Base-by-base conservation (phyloP, 1,140 invertebrate genomes). In the Drosophila santomea region DNA sequence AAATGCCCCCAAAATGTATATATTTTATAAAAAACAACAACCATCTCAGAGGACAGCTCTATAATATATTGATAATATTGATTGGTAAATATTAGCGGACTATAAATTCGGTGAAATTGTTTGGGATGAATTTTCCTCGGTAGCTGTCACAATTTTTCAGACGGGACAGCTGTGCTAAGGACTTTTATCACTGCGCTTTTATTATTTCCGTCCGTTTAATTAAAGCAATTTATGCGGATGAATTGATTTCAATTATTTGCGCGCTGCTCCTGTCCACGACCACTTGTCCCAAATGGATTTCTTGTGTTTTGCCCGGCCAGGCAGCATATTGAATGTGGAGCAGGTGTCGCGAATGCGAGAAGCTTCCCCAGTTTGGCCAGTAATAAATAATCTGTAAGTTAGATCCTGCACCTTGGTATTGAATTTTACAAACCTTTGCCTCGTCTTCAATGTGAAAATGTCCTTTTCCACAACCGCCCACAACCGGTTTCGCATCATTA, bases 201-300 rank as follows among this genome's bases (percentile, higher is more conserved):
- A 11, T 36, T 48, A 17, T 41, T n/a, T 39, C 17, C 48, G 41
- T 15, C 41, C 17, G 14, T 75, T 75, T 75, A 75, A 75, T 75
- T 75, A 75, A 75, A 75, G 28, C 54, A 75, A 66, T 75, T 75
- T 75, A 57, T 75, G 54, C 47, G 72, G n/a, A 54, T 75, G 54
- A 75, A 75, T 75, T 66, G 60, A 66, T 64, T 75, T 75, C 41
- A 75, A 75, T 75, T 75, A 75, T 75, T 75, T 75, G 12, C 20
- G 28, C 41, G 60, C 48, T 39, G 41, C 39, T 52, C 55, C 72
- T 56, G 61, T 28, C 54, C 5, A 10, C 17, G 62, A 25, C 28
- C n/a, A 35, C 36, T 47, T 47, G 63, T 76, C 50, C 57, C 62
- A 83, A 83, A 85, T 80, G 61, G 54, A 63, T 68, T 80, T 76